phyloP scores from a whole-genome alignment of 1,140 invertebrate species.

The Lethocerus indicus region DNA sequence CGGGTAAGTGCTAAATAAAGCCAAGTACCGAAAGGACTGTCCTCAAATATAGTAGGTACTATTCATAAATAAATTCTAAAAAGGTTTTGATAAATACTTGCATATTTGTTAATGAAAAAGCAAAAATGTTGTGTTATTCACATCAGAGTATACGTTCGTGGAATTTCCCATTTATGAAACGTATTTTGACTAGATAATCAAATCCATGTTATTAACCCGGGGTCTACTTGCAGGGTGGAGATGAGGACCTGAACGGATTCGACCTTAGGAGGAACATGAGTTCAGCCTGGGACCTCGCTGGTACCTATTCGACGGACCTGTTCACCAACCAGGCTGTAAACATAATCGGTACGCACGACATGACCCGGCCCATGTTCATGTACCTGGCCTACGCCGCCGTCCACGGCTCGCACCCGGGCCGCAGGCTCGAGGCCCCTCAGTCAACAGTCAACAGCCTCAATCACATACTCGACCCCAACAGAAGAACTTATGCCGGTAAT shows the following conservation, averaged over 20 bases:
- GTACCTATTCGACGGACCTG: conserved; percentile 47
- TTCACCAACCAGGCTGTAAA: conserved; percentile 43
- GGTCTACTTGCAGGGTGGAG: neutral
- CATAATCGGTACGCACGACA: conserved; percentile 37
- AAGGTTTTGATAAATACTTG: too few relatives aligned
- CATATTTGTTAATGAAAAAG: too few relatives aligned
- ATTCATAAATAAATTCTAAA: too few relatives aligned
- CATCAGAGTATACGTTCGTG: too few relatives aligned
- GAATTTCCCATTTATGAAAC: neutral
- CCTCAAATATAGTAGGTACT: too few relatives aligned
- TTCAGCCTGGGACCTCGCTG: conserved; percentile 37
- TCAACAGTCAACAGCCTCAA: conserved; percentile 41
- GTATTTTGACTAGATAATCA: neutral
- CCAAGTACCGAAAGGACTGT: too few relatives aligned
- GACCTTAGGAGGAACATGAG: conserved; percentile 34
- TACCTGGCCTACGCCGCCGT: conserved; percentile 48
- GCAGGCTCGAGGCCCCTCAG: conserved; percentile 38
- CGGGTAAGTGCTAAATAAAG: too few relatives aligned
- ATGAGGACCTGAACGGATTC: neutral
- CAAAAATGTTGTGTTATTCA: too few relatives aligned
- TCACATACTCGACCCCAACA: conserved; percentile 41
- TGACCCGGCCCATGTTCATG: conserved; percentile 40
- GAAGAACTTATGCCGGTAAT: conserved; percentile 47
- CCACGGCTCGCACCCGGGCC: conserved; percentile 39
- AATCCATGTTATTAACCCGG: neutral